phyloP scores from a whole-genome alignment of 2,888 invertebrate species.

The Oasisia sp. region DNA sequence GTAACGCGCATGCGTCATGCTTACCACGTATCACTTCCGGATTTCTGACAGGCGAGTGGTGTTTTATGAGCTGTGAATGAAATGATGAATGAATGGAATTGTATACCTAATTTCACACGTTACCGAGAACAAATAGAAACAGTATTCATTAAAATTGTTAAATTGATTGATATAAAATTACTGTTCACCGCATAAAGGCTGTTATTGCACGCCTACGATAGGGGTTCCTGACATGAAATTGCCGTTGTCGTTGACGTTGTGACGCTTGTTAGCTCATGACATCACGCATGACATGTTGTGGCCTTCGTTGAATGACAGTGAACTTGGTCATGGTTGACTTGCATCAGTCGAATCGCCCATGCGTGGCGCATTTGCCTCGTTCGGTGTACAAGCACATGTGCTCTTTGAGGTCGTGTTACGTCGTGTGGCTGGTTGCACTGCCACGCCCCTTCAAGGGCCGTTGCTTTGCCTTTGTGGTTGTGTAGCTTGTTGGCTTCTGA shows the following conservation, averaged over 20 bases:
- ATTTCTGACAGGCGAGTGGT: constrained; percentile 6
- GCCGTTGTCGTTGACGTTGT: neutral
- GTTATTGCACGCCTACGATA: neutral
- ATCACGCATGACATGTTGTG: neutral
- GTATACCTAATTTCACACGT: neutral
- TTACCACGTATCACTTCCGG: neutral
- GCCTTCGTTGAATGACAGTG: neutral
- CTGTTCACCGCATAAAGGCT: neutral
- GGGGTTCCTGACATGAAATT: neutral
- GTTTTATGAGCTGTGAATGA: neutral
- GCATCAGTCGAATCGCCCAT: neutral
- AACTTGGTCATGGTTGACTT: neutral
- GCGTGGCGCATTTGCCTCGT: neutral
- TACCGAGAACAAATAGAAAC: neutral
- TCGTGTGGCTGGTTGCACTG: neutral
- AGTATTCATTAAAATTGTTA: neutral
- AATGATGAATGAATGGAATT: neutral
- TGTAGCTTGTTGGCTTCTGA: no score
- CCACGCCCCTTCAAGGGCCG: neutral
- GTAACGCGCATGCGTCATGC: neutral
- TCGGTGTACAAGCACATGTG: neutral
- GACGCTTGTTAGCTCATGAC: neutral
- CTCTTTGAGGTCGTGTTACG: neutral
- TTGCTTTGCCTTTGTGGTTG: neutral
- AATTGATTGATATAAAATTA: neutral